phyloP scores from a whole-genome alignment of 2,113 vertebrate genomes.

The Anser brachyrhynchus region DNA sequence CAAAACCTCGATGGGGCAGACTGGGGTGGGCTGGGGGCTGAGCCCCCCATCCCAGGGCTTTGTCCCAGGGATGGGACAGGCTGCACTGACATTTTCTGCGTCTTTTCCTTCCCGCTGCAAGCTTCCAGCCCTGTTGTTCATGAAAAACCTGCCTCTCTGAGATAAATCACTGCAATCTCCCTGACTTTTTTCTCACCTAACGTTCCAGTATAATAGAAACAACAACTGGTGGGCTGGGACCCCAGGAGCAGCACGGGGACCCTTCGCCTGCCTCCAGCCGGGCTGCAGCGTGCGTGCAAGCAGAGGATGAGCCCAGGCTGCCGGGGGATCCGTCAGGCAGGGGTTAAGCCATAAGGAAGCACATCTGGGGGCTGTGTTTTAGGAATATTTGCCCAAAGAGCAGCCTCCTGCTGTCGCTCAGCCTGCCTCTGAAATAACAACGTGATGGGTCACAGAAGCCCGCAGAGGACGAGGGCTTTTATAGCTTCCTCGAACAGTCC shows the following conservation, averaged over 20 bases:
- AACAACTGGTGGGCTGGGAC: background rate
- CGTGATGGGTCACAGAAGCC: background rate
- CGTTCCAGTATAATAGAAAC: background rate
- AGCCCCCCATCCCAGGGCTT: background rate
- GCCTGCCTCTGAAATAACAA: background rate
- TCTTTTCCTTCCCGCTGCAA: background rate
- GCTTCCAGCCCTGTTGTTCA: background rate
- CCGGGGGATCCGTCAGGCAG: background rate
- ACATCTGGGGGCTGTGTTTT: background rate
- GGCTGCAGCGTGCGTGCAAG: rapidly evolving
- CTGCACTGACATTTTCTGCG: background rate
- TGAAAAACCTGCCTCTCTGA: background rate
- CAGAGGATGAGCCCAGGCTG: background rate
- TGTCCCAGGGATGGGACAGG: too few species aligned
- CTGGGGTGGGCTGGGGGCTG: background rate
- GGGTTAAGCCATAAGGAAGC: background rate
- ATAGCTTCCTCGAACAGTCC: too few species aligned
- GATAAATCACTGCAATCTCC: background rate
- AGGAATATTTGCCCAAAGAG: background rate
- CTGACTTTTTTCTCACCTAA: background rate
- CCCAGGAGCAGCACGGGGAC: background rate
- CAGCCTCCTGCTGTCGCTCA: background rate
- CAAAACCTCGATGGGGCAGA: background rate
- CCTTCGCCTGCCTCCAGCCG: background rate
- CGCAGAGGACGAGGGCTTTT: background rate